Evolutionary conservation across 2,888 invertebrate genomes (phyloP).

Genomic region (Incurvaria masculella): DNA sequence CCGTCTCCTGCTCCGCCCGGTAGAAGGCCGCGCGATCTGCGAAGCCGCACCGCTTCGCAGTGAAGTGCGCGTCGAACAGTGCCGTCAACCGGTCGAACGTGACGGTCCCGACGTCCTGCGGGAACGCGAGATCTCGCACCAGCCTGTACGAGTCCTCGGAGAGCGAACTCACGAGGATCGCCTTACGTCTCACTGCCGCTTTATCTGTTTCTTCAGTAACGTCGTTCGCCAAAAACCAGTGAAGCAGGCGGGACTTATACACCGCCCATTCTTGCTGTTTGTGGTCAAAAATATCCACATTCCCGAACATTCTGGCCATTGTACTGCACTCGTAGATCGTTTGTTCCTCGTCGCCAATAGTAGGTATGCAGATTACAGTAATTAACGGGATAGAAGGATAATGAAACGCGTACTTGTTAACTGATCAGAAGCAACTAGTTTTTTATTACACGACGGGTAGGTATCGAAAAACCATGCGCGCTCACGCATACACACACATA

Average conservation of each 20-base stretch:
- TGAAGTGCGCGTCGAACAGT: constrained; percentile 12
- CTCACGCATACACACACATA: too few relatives aligned
- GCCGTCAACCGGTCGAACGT: constrained; percentile 13
- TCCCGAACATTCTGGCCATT: neutral
- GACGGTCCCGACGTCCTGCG: constrained; percentile 13
- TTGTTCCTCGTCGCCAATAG: neutral
- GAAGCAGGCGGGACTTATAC: constrained; percentile 11
- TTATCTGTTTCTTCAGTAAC: constrained; percentile 10
- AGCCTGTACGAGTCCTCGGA: constrained; percentile 14
- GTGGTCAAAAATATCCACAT: constrained; percentile 12
- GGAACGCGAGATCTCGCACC: constrained; percentile 15
- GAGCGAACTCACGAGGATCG: constrained; percentile 15
- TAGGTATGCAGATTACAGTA: too few relatives aligned
- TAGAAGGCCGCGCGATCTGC: constrained; percentile 16
- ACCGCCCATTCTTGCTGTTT: constrained; percentile 11
- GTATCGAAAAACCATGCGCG: too few relatives aligned
- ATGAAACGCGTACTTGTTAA: too few relatives aligned
- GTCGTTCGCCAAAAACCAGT: constrained; percentile 17
- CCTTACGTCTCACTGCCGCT: neutral
- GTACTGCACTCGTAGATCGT: neutral
- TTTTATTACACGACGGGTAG: too few relatives aligned
- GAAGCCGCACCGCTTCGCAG: constrained; percentile 12
- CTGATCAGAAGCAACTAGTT: too few relatives aligned
- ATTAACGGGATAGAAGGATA: too few relatives aligned
- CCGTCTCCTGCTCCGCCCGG: constrained; percentile 15